Percentiles rank a stretch among this genome's conserved stretches.
These are phyloP conservation scores for Chiloscyllium plagiosum DNA, from an alignment of 2,113 vertebrate species.

Conservation along the genomic window DNA sequence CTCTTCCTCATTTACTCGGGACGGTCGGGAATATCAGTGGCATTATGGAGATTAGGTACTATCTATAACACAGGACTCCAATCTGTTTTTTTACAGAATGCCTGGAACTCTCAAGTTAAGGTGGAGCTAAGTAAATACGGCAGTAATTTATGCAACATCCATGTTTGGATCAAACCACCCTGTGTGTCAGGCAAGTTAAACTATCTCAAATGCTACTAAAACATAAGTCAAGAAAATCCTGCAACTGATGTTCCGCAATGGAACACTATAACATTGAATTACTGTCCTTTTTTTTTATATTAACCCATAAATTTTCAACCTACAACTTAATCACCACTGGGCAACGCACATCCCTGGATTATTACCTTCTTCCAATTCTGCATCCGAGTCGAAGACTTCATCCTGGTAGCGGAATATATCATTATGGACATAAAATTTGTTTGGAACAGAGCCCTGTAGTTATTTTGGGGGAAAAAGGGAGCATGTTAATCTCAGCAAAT, in stretches of 20 bases:
- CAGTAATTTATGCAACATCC: neutral
- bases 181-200: neutral
- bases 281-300: neutral
- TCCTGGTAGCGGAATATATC: slow-evolving; percentile 98
- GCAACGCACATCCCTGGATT: too few species aligned
- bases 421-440: slow-evolving; percentile 98
- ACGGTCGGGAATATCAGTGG: neutral
- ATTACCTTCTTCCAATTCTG: slow-evolving; percentile 89
- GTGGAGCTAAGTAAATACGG: neutral
- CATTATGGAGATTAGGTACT: neutral
- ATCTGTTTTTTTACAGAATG: neutral
- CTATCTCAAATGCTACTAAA: neutral
- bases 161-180: neutral
- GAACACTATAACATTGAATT: neutral
- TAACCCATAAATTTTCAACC: neutral
- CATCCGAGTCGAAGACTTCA: slow-evolving; percentile 97
- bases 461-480: neutral
- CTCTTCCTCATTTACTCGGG: neutral
- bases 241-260: neutral
- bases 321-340: neutral
- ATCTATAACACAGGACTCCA: neutral
- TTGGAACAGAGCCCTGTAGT: slow-evolving; percentile 87
- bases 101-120: neutral
- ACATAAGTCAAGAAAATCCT: neutral
- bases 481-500: neutral